phyloP scores from a whole-genome alignment of 2,113 vertebrate species.

The Baryphthengus martii region DNA sequence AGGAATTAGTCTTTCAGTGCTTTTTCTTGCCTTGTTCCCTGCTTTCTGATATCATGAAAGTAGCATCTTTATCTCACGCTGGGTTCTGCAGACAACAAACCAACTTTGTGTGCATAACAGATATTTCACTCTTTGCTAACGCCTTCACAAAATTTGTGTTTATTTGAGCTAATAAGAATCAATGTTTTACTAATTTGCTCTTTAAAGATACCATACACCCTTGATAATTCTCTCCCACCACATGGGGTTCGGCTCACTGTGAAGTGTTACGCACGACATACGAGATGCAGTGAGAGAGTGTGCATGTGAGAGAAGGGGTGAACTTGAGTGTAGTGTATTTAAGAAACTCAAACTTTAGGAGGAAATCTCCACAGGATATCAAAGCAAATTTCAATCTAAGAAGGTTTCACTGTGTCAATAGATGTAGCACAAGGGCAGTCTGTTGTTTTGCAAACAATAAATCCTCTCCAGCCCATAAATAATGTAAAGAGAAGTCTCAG shows the following conservation, averaged over 20 bases:
- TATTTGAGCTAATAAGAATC: conserved; percentile 12
- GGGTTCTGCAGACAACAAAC: neutral
- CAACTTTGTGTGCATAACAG: neutral
- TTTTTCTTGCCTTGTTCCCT: neutral
- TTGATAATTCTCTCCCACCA: conserved; percentile 2
- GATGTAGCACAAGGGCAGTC: neutral
- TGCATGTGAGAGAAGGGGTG: neutral
- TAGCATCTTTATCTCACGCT: neutral
- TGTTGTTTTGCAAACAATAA: conserved; percentile 56
- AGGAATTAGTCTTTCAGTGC: neutral
- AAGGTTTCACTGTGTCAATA: conserved; percentile 6
- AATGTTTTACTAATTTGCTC: conserved; percentile 25
- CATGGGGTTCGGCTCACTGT: neutral
- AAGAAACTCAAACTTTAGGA: neutral
- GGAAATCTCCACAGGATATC: conserved; percentile 10
- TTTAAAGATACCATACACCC: neutral
- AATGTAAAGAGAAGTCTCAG: conserved; percentile 49
- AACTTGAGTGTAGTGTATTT: neutral
- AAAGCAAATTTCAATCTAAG: conserved; percentile 27
- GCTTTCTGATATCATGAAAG: neutral
- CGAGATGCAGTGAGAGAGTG: accelerated
- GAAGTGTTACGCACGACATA: neutral
- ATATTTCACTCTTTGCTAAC: neutral
- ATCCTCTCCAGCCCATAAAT: conserved; percentile 61
- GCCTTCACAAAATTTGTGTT: neutral